Evolutionary conservation across 1,140 invertebrate genomes (phyloP).

Genomic region (Trichonephila inaurata): DNA sequence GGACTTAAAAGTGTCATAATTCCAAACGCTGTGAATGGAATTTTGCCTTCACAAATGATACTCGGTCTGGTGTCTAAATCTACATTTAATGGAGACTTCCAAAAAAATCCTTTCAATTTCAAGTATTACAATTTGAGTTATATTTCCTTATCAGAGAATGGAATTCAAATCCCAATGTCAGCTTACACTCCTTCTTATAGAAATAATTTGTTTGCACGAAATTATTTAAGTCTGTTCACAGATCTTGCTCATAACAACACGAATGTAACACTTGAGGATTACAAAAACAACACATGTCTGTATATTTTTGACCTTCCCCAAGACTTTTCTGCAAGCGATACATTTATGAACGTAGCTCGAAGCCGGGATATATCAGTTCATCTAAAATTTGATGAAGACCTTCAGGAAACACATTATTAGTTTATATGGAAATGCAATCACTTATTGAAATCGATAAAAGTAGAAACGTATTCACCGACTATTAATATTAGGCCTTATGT

Average conservation of each 20-base stretch:
- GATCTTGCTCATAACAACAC: not conserved
- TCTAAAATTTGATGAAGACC: not conserved
- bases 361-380: not conserved
- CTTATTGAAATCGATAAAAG: not conserved
- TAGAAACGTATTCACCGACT: slow-evolving; percentile 31
- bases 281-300: not conserved
- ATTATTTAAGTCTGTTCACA: not conserved
- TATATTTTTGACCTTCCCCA: not conserved
- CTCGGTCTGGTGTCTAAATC: not conserved
- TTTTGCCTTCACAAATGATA: not conserved
- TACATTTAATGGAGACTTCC: not conserved
- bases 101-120: slow-evolving; percentile 3
- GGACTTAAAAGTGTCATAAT: not conserved
- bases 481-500: slow-evolving; percentile 35
- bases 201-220: not conserved
- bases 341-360: not conserved
- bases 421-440: slow-evolving; percentile 34
- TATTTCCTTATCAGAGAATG: not conserved
- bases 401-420: not conserved
- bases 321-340: not conserved
- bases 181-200: not conserved
- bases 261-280: not conserved
- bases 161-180: not conserved
- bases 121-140: not conserved
- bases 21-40: not conserved